Evolutionary conservation across 2,113 vertebrate genomes (phyloP), one percentile per base, ranked within the genome.

Genomic region (Trematomus loennbergii): DNA sequence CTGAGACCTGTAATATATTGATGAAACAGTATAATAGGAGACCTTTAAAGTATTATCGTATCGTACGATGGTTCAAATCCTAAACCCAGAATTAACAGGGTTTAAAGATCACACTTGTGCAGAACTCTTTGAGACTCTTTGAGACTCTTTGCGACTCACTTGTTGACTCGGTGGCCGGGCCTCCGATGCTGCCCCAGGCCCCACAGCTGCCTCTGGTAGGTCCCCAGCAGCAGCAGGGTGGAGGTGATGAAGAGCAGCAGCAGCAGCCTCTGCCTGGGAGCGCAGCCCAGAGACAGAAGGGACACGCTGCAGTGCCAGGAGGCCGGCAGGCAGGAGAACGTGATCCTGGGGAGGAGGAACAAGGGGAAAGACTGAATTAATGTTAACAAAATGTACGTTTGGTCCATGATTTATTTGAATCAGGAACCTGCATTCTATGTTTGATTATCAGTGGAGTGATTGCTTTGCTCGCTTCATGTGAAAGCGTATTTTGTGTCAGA

Each of bases 251-350:
- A 33, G 66, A 91, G 83, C 18, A 95, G 85, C 53, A 97, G 91
- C 40, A 93, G 92, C 10, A 94, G 75, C 25, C 96, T 95, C 88
- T 96, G 97, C 12, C 96, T 92, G 49, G 93, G 88, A 3, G 93
- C 93, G 13, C 93, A 95, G 46, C 95, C 96, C 82, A 95, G 92
- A 46, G 94, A 95, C 58, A 96, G 91, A 68, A 93, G 93, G 54
- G 95, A 93, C 77, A 96, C 93, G 65, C 95, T 96, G 91, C 96
- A 96, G 87, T 96, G 95, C 96, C 97, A 97, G 66, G 95, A 95
- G 69, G 95, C 96, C 60, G 96, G 96, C 85, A 96, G 94, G 90
- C 95, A 98, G 83, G 96, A 96, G 79, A 96, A 85, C 10, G 94
- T 95, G 88, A 97, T 95, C 94, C 97, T 40, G 36, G 36, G 36